phyloP scores from a whole-genome alignment of 1,140 invertebrate genomes.

The Brachionus manjavacas region DNA sequence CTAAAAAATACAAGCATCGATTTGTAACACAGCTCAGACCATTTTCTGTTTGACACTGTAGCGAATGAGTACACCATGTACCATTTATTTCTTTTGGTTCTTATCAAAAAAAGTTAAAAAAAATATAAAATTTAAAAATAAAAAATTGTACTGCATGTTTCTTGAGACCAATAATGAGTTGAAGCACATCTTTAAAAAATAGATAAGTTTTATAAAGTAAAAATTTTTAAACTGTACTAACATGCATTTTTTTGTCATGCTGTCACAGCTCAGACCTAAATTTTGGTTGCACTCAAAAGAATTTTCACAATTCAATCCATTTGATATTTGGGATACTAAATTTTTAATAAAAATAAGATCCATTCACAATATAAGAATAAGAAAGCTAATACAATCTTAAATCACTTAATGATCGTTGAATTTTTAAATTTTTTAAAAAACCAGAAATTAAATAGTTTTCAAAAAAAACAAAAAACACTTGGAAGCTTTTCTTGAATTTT shows the following conservation, averaged over 20 bases:
- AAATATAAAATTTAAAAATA: background rate
- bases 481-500: too few relatives aligned
- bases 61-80: background rate
- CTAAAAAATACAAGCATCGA: constrained; percentile 2
- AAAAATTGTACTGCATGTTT: background rate
- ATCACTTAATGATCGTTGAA: too few relatives aligned
- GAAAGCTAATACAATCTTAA: too few relatives aligned
- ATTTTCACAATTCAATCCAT: constrained; percentile 32
- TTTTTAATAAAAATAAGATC: too few relatives aligned
- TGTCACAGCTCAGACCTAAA: constrained; percentile 1
- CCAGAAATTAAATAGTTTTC: too few relatives aligned
- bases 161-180: background rate
- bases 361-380: too few relatives aligned
- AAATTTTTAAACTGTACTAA: background rate
- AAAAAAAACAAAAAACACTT: too few relatives aligned
- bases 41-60: constrained; percentile 37
- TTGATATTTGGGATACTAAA: background rate
- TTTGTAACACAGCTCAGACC: background rate
- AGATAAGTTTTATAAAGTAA: too few relatives aligned
- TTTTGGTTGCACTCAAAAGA: constrained; percentile 8
- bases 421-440: too few relatives aligned
- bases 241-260: background rate
- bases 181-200: background rate
- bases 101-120: background rate
- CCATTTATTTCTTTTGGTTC: constrained; percentile 9